Percentiles rank a stretch among this genome's conserved stretches.
Evolutionary conservation across 2,888 invertebrate species (phyloP).

Genomic region (Campopleginae sp.): DNA sequence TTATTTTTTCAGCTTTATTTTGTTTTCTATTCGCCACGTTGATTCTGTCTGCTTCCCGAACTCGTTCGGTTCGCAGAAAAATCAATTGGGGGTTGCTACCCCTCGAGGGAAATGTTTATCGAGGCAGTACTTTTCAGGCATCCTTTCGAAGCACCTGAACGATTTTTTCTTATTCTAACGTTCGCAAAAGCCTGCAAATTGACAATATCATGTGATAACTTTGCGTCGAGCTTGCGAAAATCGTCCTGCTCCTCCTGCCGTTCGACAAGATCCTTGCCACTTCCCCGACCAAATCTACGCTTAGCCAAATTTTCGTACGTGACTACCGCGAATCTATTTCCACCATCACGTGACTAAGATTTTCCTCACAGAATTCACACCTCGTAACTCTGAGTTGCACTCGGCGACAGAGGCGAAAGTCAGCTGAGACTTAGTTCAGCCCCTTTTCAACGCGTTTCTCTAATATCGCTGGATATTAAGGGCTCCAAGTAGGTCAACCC

Average conservation of each 20-base stretch:
- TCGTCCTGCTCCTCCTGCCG: not conserved
- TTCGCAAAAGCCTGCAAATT: not conserved
- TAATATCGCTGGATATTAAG: conserved; percentile 68
- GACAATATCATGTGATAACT: not conserved
- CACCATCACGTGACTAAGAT: conserved; percentile 20
- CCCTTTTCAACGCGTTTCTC: conserved; percentile 34
- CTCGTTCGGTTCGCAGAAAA: not conserved
- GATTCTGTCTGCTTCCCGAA: not conserved
- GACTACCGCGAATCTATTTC: not conserved
- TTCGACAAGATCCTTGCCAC: not conserved
- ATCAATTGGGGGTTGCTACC: not conserved
- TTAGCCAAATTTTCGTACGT: conserved; percentile 4
- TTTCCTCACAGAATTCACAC: conserved; percentile 61
- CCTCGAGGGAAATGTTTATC: not conserved
- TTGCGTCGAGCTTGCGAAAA: not conserved
- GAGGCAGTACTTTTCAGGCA: not conserved
- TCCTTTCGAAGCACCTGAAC: not conserved
- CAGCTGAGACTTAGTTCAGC: conserved; percentile 65
- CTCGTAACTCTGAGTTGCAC: conserved; percentile 54
- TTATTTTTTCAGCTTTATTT: not conserved
- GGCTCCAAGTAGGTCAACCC: conserved; percentile 60
- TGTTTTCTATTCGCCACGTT: not conserved
- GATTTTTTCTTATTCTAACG: not conserved
- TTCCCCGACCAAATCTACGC: not conserved
- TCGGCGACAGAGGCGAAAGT: conserved; percentile 43